Base-by-base conservation (phyloP, 2,113 vertebrate species). In the Calidris pugnax region DNA sequence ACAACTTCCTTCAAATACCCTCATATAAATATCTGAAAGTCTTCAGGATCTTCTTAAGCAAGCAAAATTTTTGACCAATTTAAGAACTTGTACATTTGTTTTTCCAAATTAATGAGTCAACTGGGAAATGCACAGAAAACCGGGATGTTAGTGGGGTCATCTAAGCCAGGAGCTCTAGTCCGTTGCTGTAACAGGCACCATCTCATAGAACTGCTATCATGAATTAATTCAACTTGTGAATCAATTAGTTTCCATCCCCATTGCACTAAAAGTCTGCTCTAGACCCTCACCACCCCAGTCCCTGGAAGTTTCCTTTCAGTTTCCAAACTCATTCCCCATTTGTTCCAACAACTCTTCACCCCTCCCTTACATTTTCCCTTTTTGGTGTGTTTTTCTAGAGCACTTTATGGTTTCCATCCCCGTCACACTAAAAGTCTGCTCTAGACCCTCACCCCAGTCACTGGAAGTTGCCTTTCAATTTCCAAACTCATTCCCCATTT, bases 191-290 rank as follows among this genome's bases (percentile, higher is more conserved):
- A 32, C 19, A 91, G 51, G 53, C 26, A 73, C 35, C 63, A n/a
- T 21, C 37, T 63, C 75, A 32, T 23, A 43, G 3, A 80, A 56
- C 6, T 50, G 41, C 48, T 84, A 23, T 21, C 14, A n/a, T 8
- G 6, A 83, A 55, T 32, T 1, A 73, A 60, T 39, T 80, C 68
- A 43, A 56, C 26, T n/a, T 56, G 11, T 68, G 47, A 74, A 84
- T 35, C 15, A 5, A 6, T 2, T 47, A 16, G 4, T 53, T 26
- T 24, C 32, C 35, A 30, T 11, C 13, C 48, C 27, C 0, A 0
- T 64, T 68, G 79, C 16, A 56, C 10, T 56, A 28, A 2, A 88
- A 56, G 37, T 59, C 51, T 39, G 20, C 37, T 82, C 37, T 47
- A 47, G 10, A 55, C 30, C 30, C 26, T 67, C 60, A 33, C 19